Evolutionary conservation across 2,113 vertebrate species (phyloP).

Genomic region (Lipophrys pholis): DNA sequence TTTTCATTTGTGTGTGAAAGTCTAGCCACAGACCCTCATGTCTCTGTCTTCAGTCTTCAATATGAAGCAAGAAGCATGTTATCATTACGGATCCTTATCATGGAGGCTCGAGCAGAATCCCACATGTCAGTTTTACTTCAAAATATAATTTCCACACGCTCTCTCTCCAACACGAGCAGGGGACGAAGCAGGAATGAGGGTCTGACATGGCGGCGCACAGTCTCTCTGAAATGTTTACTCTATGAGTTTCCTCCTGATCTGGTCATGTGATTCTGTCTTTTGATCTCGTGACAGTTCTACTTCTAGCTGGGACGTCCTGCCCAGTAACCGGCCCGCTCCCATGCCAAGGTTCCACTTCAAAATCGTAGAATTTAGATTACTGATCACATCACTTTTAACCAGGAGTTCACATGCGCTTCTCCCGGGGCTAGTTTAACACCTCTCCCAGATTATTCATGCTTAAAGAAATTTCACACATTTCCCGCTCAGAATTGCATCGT

Average conservation of each 20-base stretch:
- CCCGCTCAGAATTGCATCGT: neutral
- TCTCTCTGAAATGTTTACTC: conserved; percentile 37
- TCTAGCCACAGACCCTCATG: neutral
- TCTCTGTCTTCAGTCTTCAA: neutral
- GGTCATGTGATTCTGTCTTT: conserved; percentile 67
- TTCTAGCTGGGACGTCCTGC: conserved; percentile 85
- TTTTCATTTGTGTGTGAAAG: no score
- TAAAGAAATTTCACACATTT: no score
- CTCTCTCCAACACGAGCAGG: conserved; percentile 6
- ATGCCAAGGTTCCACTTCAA: conserved; percentile 73
- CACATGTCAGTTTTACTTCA: conserved; percentile 15
- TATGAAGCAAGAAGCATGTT: neutral
- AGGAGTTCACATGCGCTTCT: conserved; percentile 13
- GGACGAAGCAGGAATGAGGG: neutral
- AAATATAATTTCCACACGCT: conserved; percentile 13
- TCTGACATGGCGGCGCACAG: conserved; percentile 20
- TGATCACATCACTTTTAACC: conserved; percentile 26
- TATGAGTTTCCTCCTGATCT: conserved; percentile 27
- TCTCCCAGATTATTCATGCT: conserved; percentile 6
- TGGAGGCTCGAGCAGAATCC: neutral
- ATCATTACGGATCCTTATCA: neutral
- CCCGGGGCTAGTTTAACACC: conserved; percentile 44
- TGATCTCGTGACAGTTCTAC: conserved; percentile 80
- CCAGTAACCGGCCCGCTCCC: conserved; percentile 75
- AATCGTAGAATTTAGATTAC: conserved; percentile 23